These are phyloP conservation scores for Bemisia tabaci DNA, from an alignment of 1,140 invertebrate species.

Conservation along the genomic window DNA sequence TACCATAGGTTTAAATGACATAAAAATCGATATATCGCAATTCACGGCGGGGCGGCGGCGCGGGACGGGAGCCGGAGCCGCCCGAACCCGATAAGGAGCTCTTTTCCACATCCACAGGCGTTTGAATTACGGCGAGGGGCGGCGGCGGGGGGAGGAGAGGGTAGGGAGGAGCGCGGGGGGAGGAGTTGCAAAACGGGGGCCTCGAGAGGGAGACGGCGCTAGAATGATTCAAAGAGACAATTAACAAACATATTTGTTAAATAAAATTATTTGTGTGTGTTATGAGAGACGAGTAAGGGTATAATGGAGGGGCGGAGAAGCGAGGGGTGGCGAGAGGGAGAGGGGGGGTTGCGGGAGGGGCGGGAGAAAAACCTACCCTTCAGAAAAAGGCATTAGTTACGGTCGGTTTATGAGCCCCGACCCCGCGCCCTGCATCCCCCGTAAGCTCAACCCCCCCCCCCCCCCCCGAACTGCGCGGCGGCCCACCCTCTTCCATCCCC, in stretches of 20 bases:
- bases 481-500: not conserved
- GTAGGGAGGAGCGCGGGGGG: not conserved
- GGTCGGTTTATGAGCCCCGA: not conserved
- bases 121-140: not conserved
- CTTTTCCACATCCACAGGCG: not conserved
- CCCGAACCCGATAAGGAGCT: not conserved
- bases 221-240: not conserved
- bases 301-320: not conserved
- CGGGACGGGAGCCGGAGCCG: no score
- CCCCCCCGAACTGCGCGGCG: no score
- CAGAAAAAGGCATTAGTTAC: not conserved
- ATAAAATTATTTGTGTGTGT: not conserved
- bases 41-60: no score
- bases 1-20: no score
- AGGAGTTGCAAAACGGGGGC: not conserved
- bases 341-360: not conserved
- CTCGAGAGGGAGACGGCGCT: not conserved
- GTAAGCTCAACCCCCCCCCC: not conserved
- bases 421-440: no score
- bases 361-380: not conserved
- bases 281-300: not conserved
- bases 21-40: no score
- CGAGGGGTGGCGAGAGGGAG: not conserved
- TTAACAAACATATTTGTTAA: not conserved
- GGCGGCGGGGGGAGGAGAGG: not conserved